A percentile compares a stretch with the other conserved stretches of the same genome.
These are phyloP conservation scores for Euglossa dilemma DNA, from an alignment of 1,140 invertebrate genomes.

Conservation along the genomic window DNA sequence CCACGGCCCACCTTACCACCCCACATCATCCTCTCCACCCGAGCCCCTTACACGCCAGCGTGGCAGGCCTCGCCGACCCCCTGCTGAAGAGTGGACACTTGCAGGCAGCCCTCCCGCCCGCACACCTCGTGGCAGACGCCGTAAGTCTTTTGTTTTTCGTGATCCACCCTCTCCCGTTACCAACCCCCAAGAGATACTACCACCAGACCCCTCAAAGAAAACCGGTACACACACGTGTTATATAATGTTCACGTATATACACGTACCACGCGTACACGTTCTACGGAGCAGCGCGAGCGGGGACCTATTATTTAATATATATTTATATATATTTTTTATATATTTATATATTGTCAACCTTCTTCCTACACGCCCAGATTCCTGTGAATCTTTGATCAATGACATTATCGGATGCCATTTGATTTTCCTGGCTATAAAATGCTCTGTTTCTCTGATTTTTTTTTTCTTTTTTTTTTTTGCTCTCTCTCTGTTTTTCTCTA, in stretches of 20 bases:
- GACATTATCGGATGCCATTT: no score
- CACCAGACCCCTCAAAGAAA: constrained; percentile 33
- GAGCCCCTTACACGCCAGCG: constrained; percentile 84
- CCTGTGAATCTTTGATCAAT: no score
- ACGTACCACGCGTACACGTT: background rate
- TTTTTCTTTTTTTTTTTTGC: no score
- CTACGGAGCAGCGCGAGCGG: constrained; percentile 7
- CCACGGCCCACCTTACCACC: constrained; percentile 79
- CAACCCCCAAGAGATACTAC: constrained; percentile 43
- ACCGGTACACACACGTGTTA: constrained; percentile 23
- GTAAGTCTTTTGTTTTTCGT: constrained; percentile 83
- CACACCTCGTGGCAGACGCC: constrained; percentile 85
- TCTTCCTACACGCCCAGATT: background rate
- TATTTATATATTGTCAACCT: background rate
- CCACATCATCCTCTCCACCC: constrained; percentile 82
- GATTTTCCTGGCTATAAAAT: background rate
- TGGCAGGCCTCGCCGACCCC: constrained; percentile 88
- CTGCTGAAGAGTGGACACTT: constrained; percentile 91
- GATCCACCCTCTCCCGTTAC: constrained; percentile 70
- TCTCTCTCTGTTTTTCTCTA: constrained; percentile 6
- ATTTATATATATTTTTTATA: background rate
- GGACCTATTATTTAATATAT: background rate
- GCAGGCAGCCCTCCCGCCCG: constrained; percentile 89
- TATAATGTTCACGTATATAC: background rate
- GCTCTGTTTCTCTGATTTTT: background rate